A percentile compares a stretch with the other conserved stretches of the same genome.
phyloP scores from a whole-genome alignment of 2,888 invertebrate species.

The Acheta domesticus region DNA sequence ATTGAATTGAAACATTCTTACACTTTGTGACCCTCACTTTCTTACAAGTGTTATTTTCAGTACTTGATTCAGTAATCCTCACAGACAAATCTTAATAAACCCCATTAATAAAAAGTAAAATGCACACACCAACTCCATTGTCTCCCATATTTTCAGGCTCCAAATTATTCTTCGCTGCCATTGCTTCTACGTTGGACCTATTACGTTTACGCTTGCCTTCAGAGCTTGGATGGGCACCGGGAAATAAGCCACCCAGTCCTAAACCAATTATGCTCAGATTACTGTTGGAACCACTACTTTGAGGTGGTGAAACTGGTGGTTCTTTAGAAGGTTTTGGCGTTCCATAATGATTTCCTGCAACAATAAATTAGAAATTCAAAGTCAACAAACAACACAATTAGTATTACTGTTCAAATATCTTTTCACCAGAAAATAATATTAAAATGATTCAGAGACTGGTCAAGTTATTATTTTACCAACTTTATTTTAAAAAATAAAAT shows the following conservation, averaged over 20 bases:
- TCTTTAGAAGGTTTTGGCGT: constrained; percentile 55
- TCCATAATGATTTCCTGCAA: constrained; percentile 57
- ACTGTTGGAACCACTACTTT: constrained; percentile 38
- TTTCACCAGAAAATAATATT: neutral
- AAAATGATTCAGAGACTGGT: no score
- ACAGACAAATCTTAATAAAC: no score
- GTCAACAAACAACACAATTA: neutral
- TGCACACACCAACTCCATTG: neutral
- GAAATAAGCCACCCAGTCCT: constrained; percentile 44
- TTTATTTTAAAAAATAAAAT: no score
- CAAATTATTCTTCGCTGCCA: constrained; percentile 47
- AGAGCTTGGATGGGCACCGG: constrained; percentile 53
- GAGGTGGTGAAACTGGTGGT: constrained; percentile 42
- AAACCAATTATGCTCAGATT: constrained; percentile 34
- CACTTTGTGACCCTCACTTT: no score
- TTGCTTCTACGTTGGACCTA: constrained; percentile 55
- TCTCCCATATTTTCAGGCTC: constrained; percentile 38
- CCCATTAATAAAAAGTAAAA: no score
- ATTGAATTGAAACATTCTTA: no score
- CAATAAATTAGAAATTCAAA: constrained; percentile 19
- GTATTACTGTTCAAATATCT: neutral
- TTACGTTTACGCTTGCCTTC: constrained; percentile 54
- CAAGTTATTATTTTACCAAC: no score
- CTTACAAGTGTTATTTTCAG: no score
- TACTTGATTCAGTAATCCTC: no score